These are phyloP conservation scores for Drosophila pectinifera DNA, from an alignment of 1,140 invertebrate genomes.

Conservation along the genomic window DNA sequence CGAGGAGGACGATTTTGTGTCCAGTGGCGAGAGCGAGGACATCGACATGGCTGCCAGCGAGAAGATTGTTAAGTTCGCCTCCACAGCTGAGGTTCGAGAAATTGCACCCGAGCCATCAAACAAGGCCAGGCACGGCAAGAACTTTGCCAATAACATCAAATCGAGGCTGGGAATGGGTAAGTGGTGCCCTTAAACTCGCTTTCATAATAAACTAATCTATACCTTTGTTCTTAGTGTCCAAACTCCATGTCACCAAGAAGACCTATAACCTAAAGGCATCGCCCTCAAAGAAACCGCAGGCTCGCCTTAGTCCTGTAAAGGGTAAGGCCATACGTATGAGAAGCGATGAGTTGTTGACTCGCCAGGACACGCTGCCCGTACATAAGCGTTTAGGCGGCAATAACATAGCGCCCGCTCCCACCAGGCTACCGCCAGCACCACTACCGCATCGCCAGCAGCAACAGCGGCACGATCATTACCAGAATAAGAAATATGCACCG, in stretches of 20 bases:
- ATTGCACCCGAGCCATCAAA: constrained; percentile 63
- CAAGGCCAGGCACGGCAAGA: constrained; percentile 51
- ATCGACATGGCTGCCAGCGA: constrained; percentile 51
- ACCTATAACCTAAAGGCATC: constrained; percentile 77
- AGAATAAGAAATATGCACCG: constrained; percentile 13
- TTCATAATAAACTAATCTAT: not conserved
- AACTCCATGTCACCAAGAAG: constrained; percentile 74
- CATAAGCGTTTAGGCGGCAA: constrained; percentile 60
- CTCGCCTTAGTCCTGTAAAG: constrained; percentile 64
- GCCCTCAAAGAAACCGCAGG: constrained; percentile 44
- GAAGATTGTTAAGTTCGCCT: constrained; percentile 82
- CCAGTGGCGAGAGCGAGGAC: constrained; percentile 42
- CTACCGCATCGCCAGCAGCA: constrained; percentile 32
- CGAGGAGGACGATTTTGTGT: constrained; percentile 31
- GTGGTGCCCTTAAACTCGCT: not conserved
- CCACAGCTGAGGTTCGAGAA: constrained; percentile 80
- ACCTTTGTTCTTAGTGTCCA: constrained; percentile 46
- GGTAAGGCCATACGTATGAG: constrained; percentile 73
- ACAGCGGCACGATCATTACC: constrained; percentile 14
- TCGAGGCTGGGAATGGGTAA: constrained; percentile 74
- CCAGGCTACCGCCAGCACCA: constrained; percentile 15
- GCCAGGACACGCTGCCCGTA: constrained; percentile 69
- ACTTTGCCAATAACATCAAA: constrained; percentile 71
- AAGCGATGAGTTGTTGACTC: constrained; percentile 72
- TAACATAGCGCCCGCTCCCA: not conserved